Base-by-base conservation (phyloP, 64 coral and sea anemone genomes). In the Anthopleura sola region DNA sequence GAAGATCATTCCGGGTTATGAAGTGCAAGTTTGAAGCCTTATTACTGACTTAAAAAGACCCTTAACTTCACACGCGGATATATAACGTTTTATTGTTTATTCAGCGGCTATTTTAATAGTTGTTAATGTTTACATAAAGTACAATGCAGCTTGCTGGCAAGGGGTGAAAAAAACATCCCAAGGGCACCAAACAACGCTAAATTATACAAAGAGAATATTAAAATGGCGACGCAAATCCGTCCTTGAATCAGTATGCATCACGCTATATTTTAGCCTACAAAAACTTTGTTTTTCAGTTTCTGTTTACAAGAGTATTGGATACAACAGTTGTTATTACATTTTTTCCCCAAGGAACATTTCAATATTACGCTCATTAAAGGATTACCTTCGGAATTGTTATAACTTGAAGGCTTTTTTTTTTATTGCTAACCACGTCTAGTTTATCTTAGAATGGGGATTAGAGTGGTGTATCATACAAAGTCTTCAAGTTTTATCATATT, bases 41-140 rank as follows among this genome's bases (percentile, higher is more conserved):
- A 11, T 5, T 11, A 11, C 4, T 48, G 46, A 3, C 46, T 5
- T 48, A 48, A 48, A 48, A 48, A 48, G 3, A 48, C 46, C 6
- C 14, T 11, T 32, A 71, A 29, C 28, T 71, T 5, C 12, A 32
- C 14, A 32, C 66, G 23, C 66, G n/a, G 23, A 62, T 26, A 62
- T 71, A 29, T 71, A 71, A 71, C 28, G 66, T 71, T 71, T 71
- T 1, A 34, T 71, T 71, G 66, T 71, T 32, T 34, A 71, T 34
- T 71, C 66, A 71, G 28, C 34, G 28, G 13, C 26, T 33, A 15
- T 71, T 71, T 34, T 71, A 28, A 32, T 71, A 31, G 66, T 15
- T 71, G n/a, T 71, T 32, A 71, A 12, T 71, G 66, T 71, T 71
- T 71, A 71, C 66, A 71, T 34, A 71, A 71, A 71, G 11, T 13